Conservation (phyloP, 2,888 invertebrate genomes). For the Spodoptera littoralis region DNA sequence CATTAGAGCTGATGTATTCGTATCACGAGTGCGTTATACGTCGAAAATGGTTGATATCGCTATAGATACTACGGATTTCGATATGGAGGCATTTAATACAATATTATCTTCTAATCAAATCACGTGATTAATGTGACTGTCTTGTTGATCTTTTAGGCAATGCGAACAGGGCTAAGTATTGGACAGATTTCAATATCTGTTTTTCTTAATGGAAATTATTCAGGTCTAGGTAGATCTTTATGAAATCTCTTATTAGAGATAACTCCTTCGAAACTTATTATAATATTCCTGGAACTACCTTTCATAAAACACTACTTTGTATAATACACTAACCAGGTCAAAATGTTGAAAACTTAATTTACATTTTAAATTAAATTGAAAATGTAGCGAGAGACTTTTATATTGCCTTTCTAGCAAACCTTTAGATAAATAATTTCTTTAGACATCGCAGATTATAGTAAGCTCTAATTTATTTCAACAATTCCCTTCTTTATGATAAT, state of each 20-base stretch:
- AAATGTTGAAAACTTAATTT: conserved; percentile 36
- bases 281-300: conserved; percentile 8
- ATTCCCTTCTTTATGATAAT: no score
- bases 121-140: not conserved
- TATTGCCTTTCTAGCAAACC: not conserved
- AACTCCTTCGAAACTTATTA: no score
- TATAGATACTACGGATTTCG: not conserved
- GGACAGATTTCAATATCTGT: no score
- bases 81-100: not conserved
- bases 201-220: no score
- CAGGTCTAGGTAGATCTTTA: no score
- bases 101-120: not conserved
- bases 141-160: no score
- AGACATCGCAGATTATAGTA: not conserved
- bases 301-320: conserved; percentile 18
- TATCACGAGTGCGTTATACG: conserved; percentile 31
- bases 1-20: conserved; percentile 58
- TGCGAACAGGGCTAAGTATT: no score
- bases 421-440: conserved; percentile 7
- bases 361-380: conserved; percentile 36
- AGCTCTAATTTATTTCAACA: no score
- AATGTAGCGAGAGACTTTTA: not conserved
- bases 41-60: conserved; percentile 2
- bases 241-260: not conserved
- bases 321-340: conserved; percentile 27